phyloP scores from a whole-genome alignment of 2,113 vertebrate species.

The Myotis lucifugus region DNA sequence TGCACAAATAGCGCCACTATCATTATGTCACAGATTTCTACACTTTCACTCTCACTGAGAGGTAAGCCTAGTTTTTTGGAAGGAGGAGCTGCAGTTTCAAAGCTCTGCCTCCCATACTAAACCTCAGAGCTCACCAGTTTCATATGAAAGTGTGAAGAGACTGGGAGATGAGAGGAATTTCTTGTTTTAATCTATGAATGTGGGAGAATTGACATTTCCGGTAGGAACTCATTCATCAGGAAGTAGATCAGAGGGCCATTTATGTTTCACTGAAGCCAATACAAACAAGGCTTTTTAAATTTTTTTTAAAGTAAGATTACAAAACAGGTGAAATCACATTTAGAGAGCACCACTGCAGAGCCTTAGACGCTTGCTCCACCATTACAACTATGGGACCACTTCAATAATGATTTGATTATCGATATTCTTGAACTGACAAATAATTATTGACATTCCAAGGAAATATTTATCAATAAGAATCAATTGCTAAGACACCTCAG shows the following conservation, averaged over 20 bases:
- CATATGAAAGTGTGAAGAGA: slow-evolving; percentile 68
- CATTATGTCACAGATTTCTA: slow-evolving; percentile 73
- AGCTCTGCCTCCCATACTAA: slow-evolving; percentile 67
- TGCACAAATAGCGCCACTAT: slow-evolving; percentile 46
- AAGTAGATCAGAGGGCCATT: slow-evolving; percentile 71
- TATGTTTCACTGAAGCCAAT: slow-evolving; percentile 70
- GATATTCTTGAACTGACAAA: slow-evolving; percentile 44
- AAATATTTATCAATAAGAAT: slow-evolving; percentile 27
- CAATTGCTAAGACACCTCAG: neutral
- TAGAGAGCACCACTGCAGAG: slow-evolving; percentile 71
- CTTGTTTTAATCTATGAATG: slow-evolving; percentile 56
- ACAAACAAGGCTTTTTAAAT: slow-evolving; percentile 59
- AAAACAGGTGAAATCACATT: slow-evolving; percentile 72
- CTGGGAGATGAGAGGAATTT: slow-evolving; percentile 57
- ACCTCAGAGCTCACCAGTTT: slow-evolving; percentile 73
- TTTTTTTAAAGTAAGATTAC: slow-evolving; percentile 27
- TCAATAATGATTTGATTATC: slow-evolving; percentile 6
- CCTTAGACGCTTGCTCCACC: neutral
- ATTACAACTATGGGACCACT: neutral
- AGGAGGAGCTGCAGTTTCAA: slow-evolving; percentile 74
- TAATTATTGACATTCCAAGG: neutral
- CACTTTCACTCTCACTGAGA: slow-evolving; percentile 42
- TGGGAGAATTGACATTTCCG: slow-evolving; percentile 61
- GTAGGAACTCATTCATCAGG: neutral
- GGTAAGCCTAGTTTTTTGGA: slow-evolving; percentile 70